Conservation (phyloP, 2,113 vertebrate species). For the Electrona antarctica region DNA sequence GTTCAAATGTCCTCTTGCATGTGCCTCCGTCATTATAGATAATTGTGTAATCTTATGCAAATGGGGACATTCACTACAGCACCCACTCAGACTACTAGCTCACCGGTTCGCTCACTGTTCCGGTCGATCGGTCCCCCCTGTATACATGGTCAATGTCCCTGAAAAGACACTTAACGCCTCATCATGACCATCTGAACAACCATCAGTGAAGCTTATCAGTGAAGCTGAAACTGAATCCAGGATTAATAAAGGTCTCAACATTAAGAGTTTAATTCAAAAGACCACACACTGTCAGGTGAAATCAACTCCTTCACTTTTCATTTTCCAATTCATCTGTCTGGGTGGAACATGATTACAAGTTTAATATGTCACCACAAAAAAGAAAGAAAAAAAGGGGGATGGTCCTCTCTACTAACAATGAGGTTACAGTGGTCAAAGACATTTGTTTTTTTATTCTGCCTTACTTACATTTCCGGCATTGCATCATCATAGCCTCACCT, state of each 20-base stretch:
- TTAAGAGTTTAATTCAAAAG: too few species aligned
- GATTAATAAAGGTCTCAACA: too few species aligned
- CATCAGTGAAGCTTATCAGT: too few species aligned
- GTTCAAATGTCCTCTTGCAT: slow-evolving; percentile 8
- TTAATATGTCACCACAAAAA: slow-evolving; percentile 17
- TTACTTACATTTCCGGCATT: slow-evolving; percentile 24
- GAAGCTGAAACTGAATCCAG: too few species aligned
- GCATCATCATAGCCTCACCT: slow-evolving; percentile 30
- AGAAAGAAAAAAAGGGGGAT: too few species aligned
- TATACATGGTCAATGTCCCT: too few species aligned
- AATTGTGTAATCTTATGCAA: slow-evolving; percentile 29
- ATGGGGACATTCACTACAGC: slow-evolving; percentile 13
- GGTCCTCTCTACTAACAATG: slow-evolving; percentile 4
- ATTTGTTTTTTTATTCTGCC: background rate
- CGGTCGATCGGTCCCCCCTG: too few species aligned
- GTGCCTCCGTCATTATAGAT: slow-evolving; percentile 25
- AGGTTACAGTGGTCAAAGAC: slow-evolving; percentile 30
- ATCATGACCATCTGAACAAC: too few species aligned
- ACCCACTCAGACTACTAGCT: background rate
- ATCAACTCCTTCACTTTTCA: background rate
- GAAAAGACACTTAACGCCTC: too few species aligned
- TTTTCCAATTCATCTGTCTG: slow-evolving; percentile 2
- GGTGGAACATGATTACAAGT: slow-evolving; percentile 1
- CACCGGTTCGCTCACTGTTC: too few species aligned
- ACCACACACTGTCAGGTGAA: background rate